Base-by-base conservation (phyloP, 1,140 invertebrate species). In the Drosophila fuyamai region DNA sequence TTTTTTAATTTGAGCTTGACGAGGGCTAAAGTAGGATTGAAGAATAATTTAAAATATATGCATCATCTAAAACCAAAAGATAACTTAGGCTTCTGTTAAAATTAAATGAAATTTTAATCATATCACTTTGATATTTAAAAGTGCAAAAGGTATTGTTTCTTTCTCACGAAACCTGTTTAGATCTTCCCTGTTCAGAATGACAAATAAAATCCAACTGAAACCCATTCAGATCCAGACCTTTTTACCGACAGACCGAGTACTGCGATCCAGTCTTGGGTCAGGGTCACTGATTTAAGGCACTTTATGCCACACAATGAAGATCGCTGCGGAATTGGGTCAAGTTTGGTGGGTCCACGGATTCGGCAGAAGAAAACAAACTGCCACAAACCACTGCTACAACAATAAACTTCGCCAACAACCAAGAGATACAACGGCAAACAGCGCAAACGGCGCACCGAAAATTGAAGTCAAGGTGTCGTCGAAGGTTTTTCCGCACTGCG, bases 401-500 rank as follows among this genome's bases (percentile, higher is more conserved):
- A 18, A 47, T 43, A 57, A 63, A 12, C 13, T 44, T n/a, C 18
- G 32, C 16, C 40, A 36, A 13, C 38, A 44, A 32, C 40, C 18
- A 27, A 73, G 40, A 38, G 36, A 6, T 1, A 4, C 29, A 32
- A 6, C 29, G 29, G 29, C 29, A 23, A 35, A 41, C 41, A 36
- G 14, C 48, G 53, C 46, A 77, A 67, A 67, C 77, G 54, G 78
- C 58, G 55, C 40, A 51, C 53, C 56, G 50, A 48, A 62, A 81
- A 84, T 84, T 85, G 74, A 81, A 85, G 81, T 84, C 81, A 84
- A 84, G 81, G 81, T 74, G 57, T 65, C 60, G 50, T 12, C 53
- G 81, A 84, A 84, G 81, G 81, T 85, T 85, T 84, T 81, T 84
- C 81, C 81, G 73, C 71, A 71, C 65, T 71, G 36, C 27, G 65